Evolutionary conservation across 2,888 invertebrate species (phyloP).

Genomic region (Drosophila buzzatii): DNA sequence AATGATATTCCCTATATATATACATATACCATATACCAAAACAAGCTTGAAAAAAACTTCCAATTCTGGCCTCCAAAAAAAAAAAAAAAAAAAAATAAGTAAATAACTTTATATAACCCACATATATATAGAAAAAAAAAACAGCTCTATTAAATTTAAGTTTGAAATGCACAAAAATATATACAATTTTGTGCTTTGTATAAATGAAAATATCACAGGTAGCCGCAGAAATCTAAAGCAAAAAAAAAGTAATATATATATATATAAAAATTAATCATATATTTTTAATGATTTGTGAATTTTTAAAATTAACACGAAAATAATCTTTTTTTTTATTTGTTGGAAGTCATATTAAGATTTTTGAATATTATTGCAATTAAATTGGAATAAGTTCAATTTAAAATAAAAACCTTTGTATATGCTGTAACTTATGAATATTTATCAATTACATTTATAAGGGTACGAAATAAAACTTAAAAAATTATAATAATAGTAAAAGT

Average conservation of each 20-base stretch:
- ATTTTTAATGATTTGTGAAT: conserved; percentile 40
- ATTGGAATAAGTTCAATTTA: conserved; percentile 79
- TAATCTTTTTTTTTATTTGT: conserved; percentile 42
- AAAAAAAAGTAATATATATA: neutral
- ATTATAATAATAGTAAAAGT: neutral
- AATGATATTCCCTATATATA: conserved; percentile 43
- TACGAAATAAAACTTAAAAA: conserved; percentile 51
- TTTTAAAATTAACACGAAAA: conserved; percentile 56
- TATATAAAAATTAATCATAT: conserved; percentile 1
- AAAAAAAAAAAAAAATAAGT: neutral
- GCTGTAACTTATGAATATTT: conserved; percentile 67
- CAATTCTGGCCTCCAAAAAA: conserved; percentile 32
- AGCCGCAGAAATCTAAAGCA: conserved; percentile 10
- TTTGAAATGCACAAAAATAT: conserved; percentile 33
- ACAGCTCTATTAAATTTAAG: conserved; percentile 23
- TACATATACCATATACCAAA: conserved; percentile 31
- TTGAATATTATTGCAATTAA: conserved; percentile 80
- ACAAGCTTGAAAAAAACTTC: conserved; percentile 35
- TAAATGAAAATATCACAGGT: conserved; percentile 10
- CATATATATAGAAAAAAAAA: neutral
- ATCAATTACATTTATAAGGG: conserved; percentile 56
- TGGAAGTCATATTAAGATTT: conserved; percentile 34
- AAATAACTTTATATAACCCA: conserved; percentile 1
- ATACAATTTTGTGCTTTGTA: conserved; percentile 25
- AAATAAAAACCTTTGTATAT: conserved; percentile 59